Evolutionary conservation across 2,888 invertebrate species (phyloP), one percentile per base, ranked within the genome.

Genomic region (Portevinia maculata): DNA sequence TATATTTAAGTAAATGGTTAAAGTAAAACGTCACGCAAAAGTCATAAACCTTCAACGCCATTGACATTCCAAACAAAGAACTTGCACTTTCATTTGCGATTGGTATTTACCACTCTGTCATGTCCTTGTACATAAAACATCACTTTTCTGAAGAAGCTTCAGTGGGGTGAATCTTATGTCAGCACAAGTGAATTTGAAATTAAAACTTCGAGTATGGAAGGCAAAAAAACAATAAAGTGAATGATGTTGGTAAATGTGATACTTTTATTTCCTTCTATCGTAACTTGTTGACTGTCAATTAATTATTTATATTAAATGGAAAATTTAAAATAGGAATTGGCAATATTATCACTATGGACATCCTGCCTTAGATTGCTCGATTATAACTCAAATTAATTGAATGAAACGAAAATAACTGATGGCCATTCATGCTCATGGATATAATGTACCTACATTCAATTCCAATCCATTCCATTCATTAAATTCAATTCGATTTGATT

Each of bases 51-150:
- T 55, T 59, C 24, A 64, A 21, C 34, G 53, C 70, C 44, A 75
- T 81, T 75, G 79, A 64, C 75, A 81, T 81, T 81, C 79, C 64
- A 64, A 8, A 65, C 70, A 59, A 59, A 64, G 46, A 53, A 75
- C 79, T 81, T 81, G 79, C 79, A 75, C 50, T 81, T 81, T 81
- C 79, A 53, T 64, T 50, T 46, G 8, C 53, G 67, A 60, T 59
- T 71, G 62, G 71, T 64, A 64, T 65, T n/a, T 60, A 52, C 48
- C 9, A 32, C 15, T 71, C 50, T 52, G 52, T 24, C 15, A 15
- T 13, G 9, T 64, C 9, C 7, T 13, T 13, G 30, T 37, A 5
- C 2, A 9, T 41, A 41, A 34, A 8, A 34, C 2, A 24, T 24
- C 5, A 3, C 2, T 24, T 24, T 24, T 24, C 24, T 24, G 32